Percentiles rank a stretch among this genome's conserved stretches.
These are phyloP conservation scores for Intellagama lesueurii DNA, from an alignment of 2,797 vertebrate species.

Conservation along the genomic window DNA sequence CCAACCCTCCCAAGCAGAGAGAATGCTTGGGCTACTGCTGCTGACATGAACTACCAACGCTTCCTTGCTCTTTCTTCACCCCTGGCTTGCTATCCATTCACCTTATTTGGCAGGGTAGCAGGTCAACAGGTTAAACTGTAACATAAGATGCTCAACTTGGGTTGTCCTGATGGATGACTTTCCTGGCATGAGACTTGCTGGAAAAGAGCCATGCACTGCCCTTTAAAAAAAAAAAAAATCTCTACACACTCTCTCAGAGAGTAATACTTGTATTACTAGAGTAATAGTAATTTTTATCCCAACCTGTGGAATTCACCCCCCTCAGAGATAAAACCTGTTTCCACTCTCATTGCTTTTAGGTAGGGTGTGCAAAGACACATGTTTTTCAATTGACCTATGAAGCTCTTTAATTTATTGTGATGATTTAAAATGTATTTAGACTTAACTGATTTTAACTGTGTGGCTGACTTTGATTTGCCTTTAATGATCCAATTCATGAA, in stretches of 20 bases:
- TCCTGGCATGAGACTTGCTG: conserved; percentile 33
- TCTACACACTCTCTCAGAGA: conserved; percentile 18
- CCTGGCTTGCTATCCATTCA: conserved; percentile 31
- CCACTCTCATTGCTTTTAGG: too few species aligned
- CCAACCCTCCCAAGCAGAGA: not conserved
- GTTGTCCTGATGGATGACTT: conserved; percentile 49
- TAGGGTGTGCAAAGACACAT: not conserved
- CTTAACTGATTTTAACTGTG: too few species aligned
- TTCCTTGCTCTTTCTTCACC: conserved; percentile 44
- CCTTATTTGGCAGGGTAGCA: conserved; percentile 41
- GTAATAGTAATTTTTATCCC: not conserved
- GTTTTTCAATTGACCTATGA: too few species aligned
- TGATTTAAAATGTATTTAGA: too few species aligned
- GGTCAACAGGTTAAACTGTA: conserved; percentile 49
- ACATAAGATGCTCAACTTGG: conserved; percentile 40
- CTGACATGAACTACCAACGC: not conserved
- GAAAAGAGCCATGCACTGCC: conserved; percentile 39
- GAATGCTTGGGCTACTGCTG: conserved; percentile 28
- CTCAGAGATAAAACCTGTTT: conserved; percentile 7
- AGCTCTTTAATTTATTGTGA: too few species aligned
- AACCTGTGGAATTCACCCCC: too few species aligned
- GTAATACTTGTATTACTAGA: conserved; percentile 21
- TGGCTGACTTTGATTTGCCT: too few species aligned
- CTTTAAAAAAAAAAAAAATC: conserved; percentile 48
- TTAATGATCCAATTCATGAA: too few species aligned